Evolutionary conservation across 2,113 vertebrate genomes (phyloP).

Genomic region (Microcebus lehilahytsara): DNA sequence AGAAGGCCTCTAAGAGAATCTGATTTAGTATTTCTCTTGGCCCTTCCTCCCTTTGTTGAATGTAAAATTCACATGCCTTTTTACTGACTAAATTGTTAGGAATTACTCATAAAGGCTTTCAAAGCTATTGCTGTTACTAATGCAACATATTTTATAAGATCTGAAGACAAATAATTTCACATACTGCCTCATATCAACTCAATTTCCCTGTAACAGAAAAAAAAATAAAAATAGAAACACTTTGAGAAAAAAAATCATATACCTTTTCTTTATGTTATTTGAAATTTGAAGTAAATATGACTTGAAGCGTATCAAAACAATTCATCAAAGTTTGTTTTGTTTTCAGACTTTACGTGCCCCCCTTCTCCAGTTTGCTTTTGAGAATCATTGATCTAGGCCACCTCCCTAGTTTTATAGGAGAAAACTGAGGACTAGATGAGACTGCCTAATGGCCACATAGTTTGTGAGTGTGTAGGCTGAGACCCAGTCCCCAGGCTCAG

Average conservation of each 20-base stretch:
- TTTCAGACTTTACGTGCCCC: neutral
- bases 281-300: neutral
- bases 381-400: neutral
- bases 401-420: neutral
- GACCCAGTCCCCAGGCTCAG: neutral
- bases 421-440: neutral
- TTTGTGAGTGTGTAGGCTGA: neutral
- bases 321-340: neutral
- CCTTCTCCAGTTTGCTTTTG: neutral
- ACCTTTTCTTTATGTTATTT: conserved; percentile 32
- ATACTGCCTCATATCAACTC: neutral
- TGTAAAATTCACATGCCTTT: neutral
- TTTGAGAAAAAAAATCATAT: neutral
- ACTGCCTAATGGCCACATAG: neutral
- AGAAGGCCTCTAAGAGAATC: neutral
- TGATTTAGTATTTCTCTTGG: neutral
- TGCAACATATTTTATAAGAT: neutral
- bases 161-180: neutral
- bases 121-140: neutral
- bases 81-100: neutral
- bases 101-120: conserved; percentile 28
- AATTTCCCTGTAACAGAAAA: neutral
- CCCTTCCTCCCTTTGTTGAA: neutral
- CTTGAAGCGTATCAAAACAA: neutral
- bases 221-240: neutral